These are phyloP conservation scores for Ischnus inquisitorius DNA, from an alignment of 2,888 invertebrate species.

Conservation along the genomic window DNA sequence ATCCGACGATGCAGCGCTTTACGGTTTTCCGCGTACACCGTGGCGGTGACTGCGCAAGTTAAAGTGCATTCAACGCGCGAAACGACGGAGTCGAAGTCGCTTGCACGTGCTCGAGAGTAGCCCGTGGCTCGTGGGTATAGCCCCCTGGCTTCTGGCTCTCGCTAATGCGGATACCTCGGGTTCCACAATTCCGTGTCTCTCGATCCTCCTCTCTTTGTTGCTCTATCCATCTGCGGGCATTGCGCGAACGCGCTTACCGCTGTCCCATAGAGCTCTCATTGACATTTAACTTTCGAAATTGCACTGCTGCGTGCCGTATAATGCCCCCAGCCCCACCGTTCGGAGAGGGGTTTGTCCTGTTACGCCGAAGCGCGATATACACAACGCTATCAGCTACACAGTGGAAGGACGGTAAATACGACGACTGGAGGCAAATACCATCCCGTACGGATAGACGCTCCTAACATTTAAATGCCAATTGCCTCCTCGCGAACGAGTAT, in stretches of 20 bases:
- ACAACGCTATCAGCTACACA: constrained; percentile 62
- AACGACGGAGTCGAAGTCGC: background rate
- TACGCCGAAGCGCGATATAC: constrained; percentile 38
- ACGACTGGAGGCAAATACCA: constrained; percentile 79
- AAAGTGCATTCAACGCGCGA: constrained; percentile 19
- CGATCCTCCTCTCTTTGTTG: constrained; percentile 24
- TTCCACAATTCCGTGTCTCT: constrained; percentile 30
- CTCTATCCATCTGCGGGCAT: constrained; percentile 59
- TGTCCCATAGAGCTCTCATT: constrained; percentile 73
- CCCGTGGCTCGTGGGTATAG: background rate
- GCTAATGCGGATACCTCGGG: constrained; percentile 7
- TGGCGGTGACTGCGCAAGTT: background rate
- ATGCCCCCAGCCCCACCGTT: background rate
- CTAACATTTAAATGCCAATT: constrained; percentile 84
- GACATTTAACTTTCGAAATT: constrained; percentile 84
- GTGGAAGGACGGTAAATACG: constrained; percentile 54
- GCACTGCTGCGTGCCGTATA: constrained; percentile 61
- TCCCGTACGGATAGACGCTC: constrained; percentile 75
- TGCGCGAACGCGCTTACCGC: background rate
- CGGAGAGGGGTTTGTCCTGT: constrained; percentile 25
- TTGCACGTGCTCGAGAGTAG: constrained; percentile 34
- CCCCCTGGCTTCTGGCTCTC: background rate
- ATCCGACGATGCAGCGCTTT: constrained; percentile 34
- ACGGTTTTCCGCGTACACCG: constrained; percentile 36
- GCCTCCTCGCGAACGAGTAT: constrained; percentile 56